Percentiles rank a stretch among this genome's conserved stretches.
phyloP scores from a whole-genome alignment of 1,140 invertebrate genomes.

The Zaprionus africanus region DNA sequence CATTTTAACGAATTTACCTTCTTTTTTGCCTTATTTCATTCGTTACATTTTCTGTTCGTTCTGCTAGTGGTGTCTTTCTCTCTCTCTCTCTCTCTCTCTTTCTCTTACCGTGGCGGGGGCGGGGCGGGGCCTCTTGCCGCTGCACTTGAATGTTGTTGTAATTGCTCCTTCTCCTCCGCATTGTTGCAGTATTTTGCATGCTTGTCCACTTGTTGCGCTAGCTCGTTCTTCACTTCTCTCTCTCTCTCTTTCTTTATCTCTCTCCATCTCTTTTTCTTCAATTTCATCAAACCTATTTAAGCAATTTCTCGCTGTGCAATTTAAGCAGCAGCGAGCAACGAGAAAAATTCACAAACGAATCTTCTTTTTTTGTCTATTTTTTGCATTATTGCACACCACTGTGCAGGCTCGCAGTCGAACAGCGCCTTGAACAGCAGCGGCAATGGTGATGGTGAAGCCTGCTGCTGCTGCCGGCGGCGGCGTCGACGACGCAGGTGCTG shows the following conservation, averaged over 20 bases:
- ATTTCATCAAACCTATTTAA: not conserved
- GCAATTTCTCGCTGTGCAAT: slow-evolving; percentile 1
- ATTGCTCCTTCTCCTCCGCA: slow-evolving; percentile 24
- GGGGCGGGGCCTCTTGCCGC: not conserved
- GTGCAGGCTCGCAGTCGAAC: slow-evolving; percentile 71
- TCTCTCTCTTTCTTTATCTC: slow-evolving; percentile 7
- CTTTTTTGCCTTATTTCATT: slow-evolving; percentile 40
- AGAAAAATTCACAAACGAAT: slow-evolving; percentile 22
- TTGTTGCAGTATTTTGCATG: slow-evolving; percentile 51
- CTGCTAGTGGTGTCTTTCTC: slow-evolving; percentile 22
- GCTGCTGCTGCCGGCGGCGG: slow-evolving; percentile 21
- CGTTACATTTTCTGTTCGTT: slow-evolving; percentile 32
- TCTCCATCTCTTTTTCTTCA: not conserved
- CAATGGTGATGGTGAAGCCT: slow-evolving; percentile 33
- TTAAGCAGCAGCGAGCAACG: slow-evolving; percentile 3
- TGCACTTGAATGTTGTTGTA: slow-evolving; percentile 42
- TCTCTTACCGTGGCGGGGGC: not conserved
- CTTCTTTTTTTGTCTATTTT: slow-evolving; percentile 20
- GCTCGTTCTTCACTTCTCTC: slow-evolving; percentile 16
- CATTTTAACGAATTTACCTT: slow-evolving; percentile 41
- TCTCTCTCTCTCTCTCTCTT: not conserved
- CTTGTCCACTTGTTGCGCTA: slow-evolving; percentile 43
- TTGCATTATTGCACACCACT: slow-evolving; percentile 22
- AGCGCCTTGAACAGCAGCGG: slow-evolving; percentile 64
- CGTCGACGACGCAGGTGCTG: slow-evolving; percentile 16